Evolutionary conservation across 2,797 vertebrate genomes (phyloP).

Genomic region (Myoxocephalus aenaeus): DNA sequence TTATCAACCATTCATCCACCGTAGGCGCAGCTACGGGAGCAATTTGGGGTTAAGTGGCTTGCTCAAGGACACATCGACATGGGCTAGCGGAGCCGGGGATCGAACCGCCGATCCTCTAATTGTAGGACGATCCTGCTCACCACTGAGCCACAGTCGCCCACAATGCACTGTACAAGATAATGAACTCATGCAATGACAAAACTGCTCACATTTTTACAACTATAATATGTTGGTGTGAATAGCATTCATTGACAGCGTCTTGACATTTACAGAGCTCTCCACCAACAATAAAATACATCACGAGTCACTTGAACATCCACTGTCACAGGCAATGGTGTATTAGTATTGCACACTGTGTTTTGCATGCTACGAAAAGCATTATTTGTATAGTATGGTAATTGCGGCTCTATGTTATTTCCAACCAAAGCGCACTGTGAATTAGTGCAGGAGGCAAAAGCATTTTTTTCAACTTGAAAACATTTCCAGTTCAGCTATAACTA

Average conservation of each 20-base stretch:
- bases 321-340: constrained; percentile 10
- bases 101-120: no score
- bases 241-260: background rate
- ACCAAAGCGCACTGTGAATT: background rate
- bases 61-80: no score
- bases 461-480: background rate
- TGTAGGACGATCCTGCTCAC: no score
- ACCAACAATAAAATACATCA: constrained; percentile 21
- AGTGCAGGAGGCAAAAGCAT: background rate
- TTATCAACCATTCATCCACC: no score
- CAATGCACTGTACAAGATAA: background rate
- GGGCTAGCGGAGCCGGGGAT: no score
- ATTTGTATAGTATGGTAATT: background rate
- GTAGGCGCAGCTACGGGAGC: no score
- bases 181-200: background rate
- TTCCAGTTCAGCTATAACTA: background rate
- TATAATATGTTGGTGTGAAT: background rate
- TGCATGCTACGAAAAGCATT: background rate
- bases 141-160: no score
- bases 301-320: constrained; percentile 34
- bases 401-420: background rate
- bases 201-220: background rate
- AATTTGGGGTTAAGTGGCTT: no score
- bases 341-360: constrained; percentile 10
- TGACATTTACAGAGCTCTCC: constrained; percentile 15